Evolutionary conservation across 1,140 invertebrate genomes (phyloP).

Genomic region (Calycopis cecrops): DNA sequence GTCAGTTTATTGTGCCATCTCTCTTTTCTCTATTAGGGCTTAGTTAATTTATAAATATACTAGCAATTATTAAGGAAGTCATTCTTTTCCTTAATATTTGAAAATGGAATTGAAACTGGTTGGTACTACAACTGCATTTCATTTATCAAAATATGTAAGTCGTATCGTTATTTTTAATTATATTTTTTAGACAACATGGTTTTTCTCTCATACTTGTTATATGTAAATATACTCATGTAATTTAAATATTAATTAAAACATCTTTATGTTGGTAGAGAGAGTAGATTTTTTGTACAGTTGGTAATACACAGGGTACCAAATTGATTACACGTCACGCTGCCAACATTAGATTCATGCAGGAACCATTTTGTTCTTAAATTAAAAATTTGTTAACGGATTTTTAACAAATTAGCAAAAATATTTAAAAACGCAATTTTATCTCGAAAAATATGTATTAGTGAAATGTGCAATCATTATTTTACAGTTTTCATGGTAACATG

Average conservation of each 20-base stretch:
- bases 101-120: not conserved
- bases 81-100: not conserved
- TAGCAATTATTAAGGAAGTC: not conserved
- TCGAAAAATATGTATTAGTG: not conserved
- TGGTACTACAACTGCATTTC: not conserved
- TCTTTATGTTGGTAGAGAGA: constrained; percentile 4
- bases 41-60: constrained; percentile 10
- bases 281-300: constrained; percentile 11
- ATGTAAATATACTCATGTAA: constrained; percentile 9
- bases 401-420: not conserved
- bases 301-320: constrained; percentile 11
- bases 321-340: not conserved
- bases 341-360: not conserved
- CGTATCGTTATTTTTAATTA: not conserved
- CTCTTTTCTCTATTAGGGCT: constrained; percentile 12
- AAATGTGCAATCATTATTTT: constrained; percentile 1
- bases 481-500: not conserved
- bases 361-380: not conserved
- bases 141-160: not conserved
- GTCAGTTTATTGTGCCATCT: constrained; percentile 15
- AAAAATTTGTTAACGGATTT: no score
- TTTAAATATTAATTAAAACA: constrained; percentile 6
- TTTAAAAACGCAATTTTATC: not conserved
- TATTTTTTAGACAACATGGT: not conserved
- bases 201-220: constrained; percentile 6